Evolutionary conservation across 2,797 vertebrate genomes (phyloP).

Genomic region (Crax fasciolata): DNA sequence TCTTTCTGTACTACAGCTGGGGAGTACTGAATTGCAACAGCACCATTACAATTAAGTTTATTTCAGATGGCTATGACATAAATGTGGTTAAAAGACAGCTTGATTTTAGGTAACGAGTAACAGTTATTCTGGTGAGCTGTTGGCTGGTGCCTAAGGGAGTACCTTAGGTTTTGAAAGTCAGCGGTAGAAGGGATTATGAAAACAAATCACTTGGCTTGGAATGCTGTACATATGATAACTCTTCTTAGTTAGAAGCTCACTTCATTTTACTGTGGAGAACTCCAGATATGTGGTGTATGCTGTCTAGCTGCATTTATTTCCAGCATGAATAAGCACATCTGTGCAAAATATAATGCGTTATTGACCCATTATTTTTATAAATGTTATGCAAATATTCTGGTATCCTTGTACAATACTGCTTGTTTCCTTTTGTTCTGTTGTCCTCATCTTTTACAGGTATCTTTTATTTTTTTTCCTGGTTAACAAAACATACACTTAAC

Average conservation of each 20-base stretch:
- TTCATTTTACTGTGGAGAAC: background rate
- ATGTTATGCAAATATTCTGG: background rate
- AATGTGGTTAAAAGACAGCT: background rate
- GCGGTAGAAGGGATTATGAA: background rate
- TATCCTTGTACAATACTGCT: background rate
- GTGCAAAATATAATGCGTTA: background rate
- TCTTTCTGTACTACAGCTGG: background rate
- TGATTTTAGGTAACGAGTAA: background rate
- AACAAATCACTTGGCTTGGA: background rate
- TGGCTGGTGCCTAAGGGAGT: background rate
- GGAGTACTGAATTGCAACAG: background rate
- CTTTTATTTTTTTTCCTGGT: background rate
- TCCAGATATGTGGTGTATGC: background rate
- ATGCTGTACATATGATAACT: background rate
- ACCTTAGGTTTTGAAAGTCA: background rate
- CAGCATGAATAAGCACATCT: background rate
- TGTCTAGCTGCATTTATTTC: background rate
- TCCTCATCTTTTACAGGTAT: background rate
- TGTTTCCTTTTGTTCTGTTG: background rate
- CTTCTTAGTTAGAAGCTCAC: background rate
- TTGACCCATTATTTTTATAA: background rate
- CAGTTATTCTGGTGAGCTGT: background rate
- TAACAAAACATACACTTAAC: background rate
- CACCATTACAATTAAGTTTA: background rate
- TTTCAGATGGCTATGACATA: background rate